Evolutionary conservation across 1,140 invertebrate species (phyloP).

Genomic region (Ephestia elutella): DNA sequence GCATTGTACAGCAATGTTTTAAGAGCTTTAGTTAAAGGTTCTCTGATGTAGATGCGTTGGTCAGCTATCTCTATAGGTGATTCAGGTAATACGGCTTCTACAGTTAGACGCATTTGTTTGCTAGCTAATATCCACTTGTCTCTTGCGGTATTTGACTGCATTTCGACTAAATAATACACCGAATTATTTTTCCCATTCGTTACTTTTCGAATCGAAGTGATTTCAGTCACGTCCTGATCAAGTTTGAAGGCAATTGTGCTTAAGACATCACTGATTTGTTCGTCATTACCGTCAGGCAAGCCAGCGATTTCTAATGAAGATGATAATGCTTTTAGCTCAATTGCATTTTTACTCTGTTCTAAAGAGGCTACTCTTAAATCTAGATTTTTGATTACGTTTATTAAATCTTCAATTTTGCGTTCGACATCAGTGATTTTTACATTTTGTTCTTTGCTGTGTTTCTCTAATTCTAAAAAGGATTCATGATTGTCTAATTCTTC

Average conservation of each 20-base stretch:
- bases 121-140: conserved; percentile 22
- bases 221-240: conserved; percentile 13
- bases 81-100: conserved; percentile 18
- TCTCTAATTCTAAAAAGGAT: conserved; percentile 26
- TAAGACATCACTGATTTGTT: conserved; percentile 13
- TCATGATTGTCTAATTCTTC: conserved; percentile 21
- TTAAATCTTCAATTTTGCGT: conserved; percentile 29
- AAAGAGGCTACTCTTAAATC: conserved; percentile 26
- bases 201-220: conserved; percentile 17
- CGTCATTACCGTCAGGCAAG: conserved; percentile 21
- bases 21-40: conserved; percentile 31
- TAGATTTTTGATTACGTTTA: conserved; percentile 33
- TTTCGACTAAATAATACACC: conserved; percentile 19
- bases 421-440: conserved; percentile 26
- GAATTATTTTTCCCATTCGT: conserved; percentile 23
- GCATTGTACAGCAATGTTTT: conserved; percentile 31
- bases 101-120: conserved; percentile 20
- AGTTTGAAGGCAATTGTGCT: conserved; percentile 20
- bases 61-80: conserved; percentile 23
- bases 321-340: conserved; percentile 28
- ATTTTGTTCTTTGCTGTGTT: conserved; percentile 27
- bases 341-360: conserved; percentile 22
- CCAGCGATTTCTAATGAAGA: conserved; percentile 32
- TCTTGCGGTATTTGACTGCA: conserved; percentile 19
- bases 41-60: conserved; percentile 25